Base-by-base conservation (phyloP, 1,140 invertebrate species). In the Drosophila rufa region DNA sequence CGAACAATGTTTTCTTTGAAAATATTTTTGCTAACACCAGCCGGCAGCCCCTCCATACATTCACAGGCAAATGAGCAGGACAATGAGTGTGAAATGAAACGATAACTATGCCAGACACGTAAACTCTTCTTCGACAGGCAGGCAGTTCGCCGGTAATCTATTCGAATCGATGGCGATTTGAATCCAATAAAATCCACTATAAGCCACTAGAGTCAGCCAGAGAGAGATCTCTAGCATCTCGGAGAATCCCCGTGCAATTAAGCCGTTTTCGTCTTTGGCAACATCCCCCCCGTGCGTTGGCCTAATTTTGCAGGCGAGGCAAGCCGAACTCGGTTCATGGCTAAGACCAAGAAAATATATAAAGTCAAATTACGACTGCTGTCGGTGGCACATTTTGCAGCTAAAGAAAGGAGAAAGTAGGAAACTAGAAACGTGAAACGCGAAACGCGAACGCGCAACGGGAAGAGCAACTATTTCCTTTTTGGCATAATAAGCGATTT, bases 1-100 rank as follows among this genome's bases (percentile, higher is more conserved):
- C 38, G 58, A 66, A 70, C 78, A 87, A 80, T 87, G 78, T 87
- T 87, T 89, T 89, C 84, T 89, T 87, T 87, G 84, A 81, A 84
- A 87, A 87, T 87, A 84, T 87, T 87, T 84, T 82, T 57, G 78
- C 76, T 90, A 80, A 84, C 84, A 84, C 82, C 81, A 68, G 14
- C 48, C 67, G 46, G 48, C 33, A 47, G 38, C 7, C 33, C 14
- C 51, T 22, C 33, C 19, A 42, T 78, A 57, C 43, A 30, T 74
- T 74, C 43, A 77, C 79, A 61, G 59, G 55, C 80, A 58, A 67
- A 60, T 61, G 64, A 74, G 80, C 69, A 82, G 43, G 42, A 50
- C 17, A 68, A 75, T 75, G 58, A 67, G 64, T 58, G 55, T 38
- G 53, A 73, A 73, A 73, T 73, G 69, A 59, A 73, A 60, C 81